Base-by-base conservation (phyloP, 2,797 vertebrate species). In the Urocyon cinereoargenteus region DNA sequence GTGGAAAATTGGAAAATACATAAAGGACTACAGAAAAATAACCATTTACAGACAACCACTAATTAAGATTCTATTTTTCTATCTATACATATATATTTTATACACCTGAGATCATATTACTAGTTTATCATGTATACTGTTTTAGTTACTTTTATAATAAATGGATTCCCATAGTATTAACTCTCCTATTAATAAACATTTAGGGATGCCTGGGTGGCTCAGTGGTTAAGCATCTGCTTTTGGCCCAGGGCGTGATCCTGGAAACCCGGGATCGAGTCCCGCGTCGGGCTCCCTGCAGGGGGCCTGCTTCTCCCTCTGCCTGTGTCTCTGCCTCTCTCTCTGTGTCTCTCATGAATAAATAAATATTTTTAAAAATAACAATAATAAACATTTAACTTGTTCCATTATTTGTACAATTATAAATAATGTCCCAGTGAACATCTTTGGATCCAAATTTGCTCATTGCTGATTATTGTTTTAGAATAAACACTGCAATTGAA, bases 131-230 rank as follows among this genome's bases (percentile, higher is more conserved):
- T 51, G 11, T 62, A 36, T 66, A 72, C 73, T 73, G 1, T 62
- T 93, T 87, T 90, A 82, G 45, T 84, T 34, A 95, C 12, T 97
- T 97, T 95, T 83, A 97, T 49, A 68, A 97, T 70, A 96, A 90
- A 82, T 86, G 96, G n/a, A 92, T 94, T 93, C 28, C 49, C 66
- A 95, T 73, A 85, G 34, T 72, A 93, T 82, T 77, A 13, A 85
- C 82, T 96, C 31, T 64, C 72, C 36, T 83, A 86, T 66, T 92
- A 93, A 96, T 81, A 96, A 95, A 87, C 15, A 86, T 86, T 90
- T 87, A 91, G 40, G 40, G 40, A 45, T 45, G 40, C 40, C 40
- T 45, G 40, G 40, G 40, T 45, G 40, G 40, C 40, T 45, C 40
- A 45, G 40, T 45, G 40, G 40, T 45, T 45, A 7, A 45, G 40